Percentiles rank a stretch among this genome's conserved stretches.
Evolutionary conservation across 2,888 invertebrate species (phyloP).

Genomic region (Oscheius myriophilus): DNA sequence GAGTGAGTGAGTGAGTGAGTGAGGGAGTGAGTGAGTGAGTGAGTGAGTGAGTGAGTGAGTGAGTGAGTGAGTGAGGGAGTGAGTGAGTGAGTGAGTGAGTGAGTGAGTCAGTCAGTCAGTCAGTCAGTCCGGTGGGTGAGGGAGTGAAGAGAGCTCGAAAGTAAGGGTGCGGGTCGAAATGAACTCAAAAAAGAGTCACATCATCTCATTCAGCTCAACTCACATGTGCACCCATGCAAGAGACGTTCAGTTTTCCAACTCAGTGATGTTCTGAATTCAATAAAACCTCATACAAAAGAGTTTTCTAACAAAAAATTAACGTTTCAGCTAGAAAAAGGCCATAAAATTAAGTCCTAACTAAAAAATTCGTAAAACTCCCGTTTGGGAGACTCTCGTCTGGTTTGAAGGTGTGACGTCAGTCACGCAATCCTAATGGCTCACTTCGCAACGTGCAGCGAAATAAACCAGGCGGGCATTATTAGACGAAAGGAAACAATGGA

Average conservation of each 20-base stretch:
- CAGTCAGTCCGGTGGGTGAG: too few relatives aligned
- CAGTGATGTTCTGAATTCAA: not conserved
- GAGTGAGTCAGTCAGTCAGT: too few relatives aligned
- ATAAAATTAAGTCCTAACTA: not conserved
- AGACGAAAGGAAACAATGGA: conserved; percentile 18
- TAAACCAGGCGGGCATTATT: conserved; percentile 27
- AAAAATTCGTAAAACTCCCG: not conserved
- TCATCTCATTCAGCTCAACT: too few relatives aligned
- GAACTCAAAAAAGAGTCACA: too few relatives aligned
- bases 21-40: too few relatives aligned
- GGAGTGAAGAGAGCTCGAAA: too few relatives aligned
- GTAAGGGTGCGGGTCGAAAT: too few relatives aligned
- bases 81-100: too few relatives aligned
- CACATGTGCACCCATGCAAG: too few relatives aligned
- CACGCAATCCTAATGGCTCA: conserved; percentile 28
- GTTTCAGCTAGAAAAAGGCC: not conserved
- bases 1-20: too few relatives aligned
- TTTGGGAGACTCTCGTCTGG: not conserved
- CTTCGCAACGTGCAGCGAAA: conserved; percentile 14
- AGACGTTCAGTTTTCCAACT: not conserved
- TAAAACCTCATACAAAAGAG: not conserved
- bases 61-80: too few relatives aligned
- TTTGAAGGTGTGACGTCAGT: conserved; percentile 14
- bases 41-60: too few relatives aligned
- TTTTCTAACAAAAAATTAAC: not conserved